These are phyloP conservation scores for Acrocyrtus sp. DNA, from an alignment of 2,888 invertebrate genomes.

Conservation along the genomic window DNA sequence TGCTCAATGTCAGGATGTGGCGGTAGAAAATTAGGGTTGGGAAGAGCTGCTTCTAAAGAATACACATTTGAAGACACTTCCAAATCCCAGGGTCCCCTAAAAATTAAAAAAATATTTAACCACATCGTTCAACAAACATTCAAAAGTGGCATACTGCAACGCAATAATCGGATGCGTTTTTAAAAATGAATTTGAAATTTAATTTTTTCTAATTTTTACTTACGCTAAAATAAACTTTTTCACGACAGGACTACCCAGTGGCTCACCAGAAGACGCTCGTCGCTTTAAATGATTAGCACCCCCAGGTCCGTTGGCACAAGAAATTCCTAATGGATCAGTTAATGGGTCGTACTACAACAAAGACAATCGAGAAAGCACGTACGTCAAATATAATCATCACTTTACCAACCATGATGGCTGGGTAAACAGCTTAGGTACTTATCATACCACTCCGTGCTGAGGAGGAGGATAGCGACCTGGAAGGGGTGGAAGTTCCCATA, in stretches of 20 bases:
- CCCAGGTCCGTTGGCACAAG: constrained; percentile 69
- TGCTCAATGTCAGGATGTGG: constrained; percentile 95
- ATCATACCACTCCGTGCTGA: constrained; percentile 35
- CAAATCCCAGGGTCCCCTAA: constrained; percentile 91
- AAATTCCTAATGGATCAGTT: constrained; percentile 89
- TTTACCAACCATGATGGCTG: too few species aligned
- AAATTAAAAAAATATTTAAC: constrained; percentile 9
- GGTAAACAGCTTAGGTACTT: not conserved
- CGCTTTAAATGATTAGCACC: constrained; percentile 51
- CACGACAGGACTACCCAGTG: constrained; percentile 76
- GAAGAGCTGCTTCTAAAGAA: constrained; percentile 84
- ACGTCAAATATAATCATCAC: too few species aligned
- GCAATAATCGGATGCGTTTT: too few species aligned
- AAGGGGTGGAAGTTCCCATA: constrained; percentile 94
- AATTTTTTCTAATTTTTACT: constrained; percentile 64
- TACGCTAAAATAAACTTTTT: constrained; percentile 87
- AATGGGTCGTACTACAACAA: constrained; percentile 81
- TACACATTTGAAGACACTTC: constrained; percentile 93
- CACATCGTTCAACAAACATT: too few species aligned
- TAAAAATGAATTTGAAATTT: too few species aligned
- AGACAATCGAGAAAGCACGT: too few species aligned
- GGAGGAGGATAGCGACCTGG: constrained; percentile 51
- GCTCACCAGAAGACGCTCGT: constrained; percentile 74
- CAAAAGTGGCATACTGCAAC: too few species aligned
- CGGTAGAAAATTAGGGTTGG: constrained; percentile 91